Conservation (phyloP, 1,140 invertebrate genomes). For the Magallana ariakensis region DNA sequence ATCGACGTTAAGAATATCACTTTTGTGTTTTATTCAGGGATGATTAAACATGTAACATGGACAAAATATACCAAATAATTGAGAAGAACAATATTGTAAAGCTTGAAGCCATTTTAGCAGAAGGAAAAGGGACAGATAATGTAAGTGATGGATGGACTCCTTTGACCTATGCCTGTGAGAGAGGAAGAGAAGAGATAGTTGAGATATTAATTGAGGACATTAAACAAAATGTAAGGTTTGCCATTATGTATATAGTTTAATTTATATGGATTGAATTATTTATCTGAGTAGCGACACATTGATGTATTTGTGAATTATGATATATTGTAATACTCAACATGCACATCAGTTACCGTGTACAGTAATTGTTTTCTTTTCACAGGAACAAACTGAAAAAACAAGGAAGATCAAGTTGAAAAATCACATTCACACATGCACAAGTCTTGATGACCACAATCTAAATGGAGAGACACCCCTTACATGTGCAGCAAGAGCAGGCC, state of each 20-base stretch:
- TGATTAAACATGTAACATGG: neutral
- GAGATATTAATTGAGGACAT: conserved; percentile 44
- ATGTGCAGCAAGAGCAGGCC: conserved; percentile 60
- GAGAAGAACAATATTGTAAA: conserved; percentile 33
- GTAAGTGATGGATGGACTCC: conserved; percentile 57
- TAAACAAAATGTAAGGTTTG: neutral
- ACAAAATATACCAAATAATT: conserved; percentile 42
- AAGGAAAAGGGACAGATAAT: conserved; percentile 46
- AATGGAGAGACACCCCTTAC: conserved; percentile 67
- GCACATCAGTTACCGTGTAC: too few relatives aligned
- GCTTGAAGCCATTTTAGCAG: conserved; percentile 47
- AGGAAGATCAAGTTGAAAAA: conserved; percentile 34
- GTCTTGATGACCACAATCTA: conserved; percentile 55
- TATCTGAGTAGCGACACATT: too few relatives aligned
- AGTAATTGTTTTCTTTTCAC: conserved; percentile 1
- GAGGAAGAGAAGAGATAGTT: conserved; percentile 51
- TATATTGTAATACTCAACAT: too few relatives aligned
- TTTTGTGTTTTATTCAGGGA: neutral
- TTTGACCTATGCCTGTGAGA: conserved; percentile 57
- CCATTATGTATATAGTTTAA: neutral
- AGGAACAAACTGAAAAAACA: neutral
- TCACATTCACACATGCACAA: conserved; percentile 8
- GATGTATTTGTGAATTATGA: too few relatives aligned
- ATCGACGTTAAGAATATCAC: too few relatives aligned
- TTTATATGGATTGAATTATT: too few relatives aligned